Base-by-base conservation (phyloP, 1,140 invertebrate genomes). In the Procambarus clarkii region DNA sequence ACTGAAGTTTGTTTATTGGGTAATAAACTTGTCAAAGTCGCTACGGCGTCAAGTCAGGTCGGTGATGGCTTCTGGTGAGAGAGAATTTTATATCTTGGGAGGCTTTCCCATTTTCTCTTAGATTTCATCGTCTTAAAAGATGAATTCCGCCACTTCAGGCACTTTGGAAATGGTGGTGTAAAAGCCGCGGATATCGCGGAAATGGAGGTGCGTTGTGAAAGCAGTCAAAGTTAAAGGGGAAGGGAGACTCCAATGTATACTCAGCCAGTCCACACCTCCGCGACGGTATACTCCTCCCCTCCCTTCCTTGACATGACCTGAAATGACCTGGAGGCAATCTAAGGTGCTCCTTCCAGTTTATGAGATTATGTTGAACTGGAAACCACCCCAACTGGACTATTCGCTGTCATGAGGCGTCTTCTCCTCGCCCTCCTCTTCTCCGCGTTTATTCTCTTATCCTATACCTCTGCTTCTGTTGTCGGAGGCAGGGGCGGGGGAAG, bases 341-440 rank as follows among this genome's bases (percentile, higher is more conserved):
- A 64, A 80, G 44, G 81, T 85, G 69, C 84, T 85, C 50, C 82
- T 85, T 48, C 87, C 80, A 83, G 88, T 85, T 54, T 9, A 69
- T 80, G 80, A 85, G 88, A 91, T 91, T 91, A 91, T 91, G 88
- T 54, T 86, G 69, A 85, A 85, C 76, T 85, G 81, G 88, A 84
- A 78, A 48, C 54, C 80, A 34, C 60, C 46, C 50, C 88, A 79
- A 58, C 88, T 69, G 71, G 71, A 77, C 76, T 85, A 34, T 91
- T 86, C 76, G 83, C 88, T 91, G 88, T 85, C 88, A 91, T 91
- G 88, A 91, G 88, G 82, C 74, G 76, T 60, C 88, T 91, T 85
- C 82, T 85, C 81, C 81, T 80, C 76, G 45, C 83, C 54, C 54
- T 91, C 81, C 74, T 86, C 34, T 71, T 89, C 69, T 69, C 45